Evolutionary conservation across 1,140 invertebrate species (phyloP).

Genomic region (Procambarus clarkii): DNA sequence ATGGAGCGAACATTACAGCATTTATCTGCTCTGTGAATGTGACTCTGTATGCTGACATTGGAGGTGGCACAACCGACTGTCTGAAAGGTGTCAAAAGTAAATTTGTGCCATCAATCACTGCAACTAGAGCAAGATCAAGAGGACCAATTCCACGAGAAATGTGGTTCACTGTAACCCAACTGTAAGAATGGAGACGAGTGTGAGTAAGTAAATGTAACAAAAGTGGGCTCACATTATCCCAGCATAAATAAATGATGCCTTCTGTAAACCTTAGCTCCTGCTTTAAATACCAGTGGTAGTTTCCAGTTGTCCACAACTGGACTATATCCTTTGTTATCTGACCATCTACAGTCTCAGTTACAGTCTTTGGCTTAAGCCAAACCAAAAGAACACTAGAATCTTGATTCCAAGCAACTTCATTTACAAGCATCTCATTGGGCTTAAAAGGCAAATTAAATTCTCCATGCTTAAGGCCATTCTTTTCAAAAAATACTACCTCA

Average conservation of each 20-base stretch:
- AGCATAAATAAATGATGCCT: slow-evolving; percentile 78
- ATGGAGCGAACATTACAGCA: slow-evolving; percentile 80
- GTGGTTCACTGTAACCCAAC: slow-evolving; percentile 32
- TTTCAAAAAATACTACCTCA: slow-evolving; percentile 91
- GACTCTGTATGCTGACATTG: slow-evolving; percentile 84
- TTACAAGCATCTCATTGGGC: slow-evolving; percentile 79
- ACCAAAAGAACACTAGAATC: slow-evolving; percentile 87
- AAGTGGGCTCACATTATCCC: slow-evolving; percentile 76
- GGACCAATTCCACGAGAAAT: slow-evolving; percentile 29
- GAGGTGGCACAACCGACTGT: slow-evolving; percentile 86
- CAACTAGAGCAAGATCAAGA: slow-evolving; percentile 76
- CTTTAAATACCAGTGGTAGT: slow-evolving; percentile 95
- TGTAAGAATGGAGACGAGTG: slow-evolving; percentile 24
- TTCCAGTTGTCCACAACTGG: slow-evolving; percentile 87
- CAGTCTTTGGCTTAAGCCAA: slow-evolving; percentile 77
- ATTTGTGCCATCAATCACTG: slow-evolving; percentile 86
- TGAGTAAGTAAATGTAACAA: slow-evolving; percentile 31
- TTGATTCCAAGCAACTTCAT: slow-evolving; percentile 84
- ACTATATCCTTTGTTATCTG: slow-evolving; percentile 75
- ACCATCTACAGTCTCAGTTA: neutral
- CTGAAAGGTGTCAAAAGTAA: slow-evolving; percentile 85
- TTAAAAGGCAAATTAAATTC: slow-evolving; percentile 85
- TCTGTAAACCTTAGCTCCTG: slow-evolving; percentile 82
- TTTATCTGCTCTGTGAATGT: slow-evolving; percentile 79
- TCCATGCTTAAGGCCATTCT: slow-evolving; percentile 92